Base-by-base conservation (phyloP, 2,113 vertebrate genomes). In the Nansenia antarctica region DNA sequence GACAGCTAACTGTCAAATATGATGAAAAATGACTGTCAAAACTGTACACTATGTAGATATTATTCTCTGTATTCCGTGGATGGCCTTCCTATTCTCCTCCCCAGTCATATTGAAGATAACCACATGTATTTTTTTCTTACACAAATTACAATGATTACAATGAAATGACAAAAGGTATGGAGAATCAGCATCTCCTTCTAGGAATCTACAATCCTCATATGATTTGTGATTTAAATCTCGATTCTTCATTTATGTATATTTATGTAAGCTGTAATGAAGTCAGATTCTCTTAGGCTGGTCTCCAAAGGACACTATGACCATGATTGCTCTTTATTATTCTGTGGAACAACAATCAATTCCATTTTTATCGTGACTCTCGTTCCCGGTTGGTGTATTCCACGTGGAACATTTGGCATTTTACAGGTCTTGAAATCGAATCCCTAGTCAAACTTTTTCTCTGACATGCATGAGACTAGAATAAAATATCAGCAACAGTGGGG, bases 281-380 rank as follows among this genome's bases (percentile, higher is more conserved):
- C 60, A 73, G 59, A 34, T 68, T 1, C 2, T 22, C 5, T 5
- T 9, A 2, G 18, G 76, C 65, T 71, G 65, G 71, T 87, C 84
- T 83, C 81, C 5, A 22, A 70, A 74, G 81, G 72, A 78, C 73
- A 72, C 63, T 84, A 86, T 70, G 70, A 77, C 69, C 54, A 67
- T 73, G 52, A 53, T 69, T 72, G 68, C 76, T 82, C 82, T 84
- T 83, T 84, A 80, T 90, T 86, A 83, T 82, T 81, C 80, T 67
- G 55, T 53, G 57, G 68, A 52, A 79, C 75, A 72, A 69, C 83
- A 87, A 87, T 88, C 80, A 82, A 87, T 87, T 85, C 82, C 47
- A 67, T 54, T 82, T 85, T 84, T 85, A 86, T 81, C 54, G 80
- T 74, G 73, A 86, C 70, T 74, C 66, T 59, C 45, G 60, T 77